These are phyloP conservation scores for Sebastes ruberrimus DNA, from an alignment of 2,797 vertebrate genomes.

Conservation along the genomic window DNA sequence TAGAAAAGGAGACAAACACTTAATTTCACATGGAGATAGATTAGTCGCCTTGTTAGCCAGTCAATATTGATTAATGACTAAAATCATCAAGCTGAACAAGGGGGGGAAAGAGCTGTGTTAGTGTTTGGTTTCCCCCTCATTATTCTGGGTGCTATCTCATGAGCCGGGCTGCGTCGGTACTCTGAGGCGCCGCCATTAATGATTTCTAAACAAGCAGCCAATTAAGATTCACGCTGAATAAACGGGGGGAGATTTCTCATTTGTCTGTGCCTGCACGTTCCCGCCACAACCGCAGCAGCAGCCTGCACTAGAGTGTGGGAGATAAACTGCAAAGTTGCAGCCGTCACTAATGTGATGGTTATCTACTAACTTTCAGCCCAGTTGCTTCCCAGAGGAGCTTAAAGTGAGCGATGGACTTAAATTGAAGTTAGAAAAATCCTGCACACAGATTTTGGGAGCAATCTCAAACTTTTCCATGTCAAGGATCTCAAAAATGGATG, in stretches of 20 bases:
- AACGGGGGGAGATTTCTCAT: constrained; percentile 18
- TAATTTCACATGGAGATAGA: constrained; percentile 23
- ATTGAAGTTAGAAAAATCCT: too few species aligned
- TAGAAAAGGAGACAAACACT: background rate
- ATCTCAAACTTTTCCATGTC: rapidly evolving
- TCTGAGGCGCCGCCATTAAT: constrained; percentile 20
- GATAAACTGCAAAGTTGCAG: constrained; percentile 12
- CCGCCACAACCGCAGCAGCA: constrained; percentile 3
- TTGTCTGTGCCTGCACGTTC: constrained; percentile 4
- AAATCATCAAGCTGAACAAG: background rate
- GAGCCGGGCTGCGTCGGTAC: constrained; percentile 3
- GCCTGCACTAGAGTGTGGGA: background rate
- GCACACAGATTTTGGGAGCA: too few species aligned
- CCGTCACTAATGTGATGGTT: constrained; percentile 4
- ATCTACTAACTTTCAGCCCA: background rate
- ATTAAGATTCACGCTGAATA: constrained; percentile 44
- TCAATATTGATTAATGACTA: constrained; percentile 26
- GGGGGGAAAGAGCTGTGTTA: background rate
- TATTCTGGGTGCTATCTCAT: constrained; percentile 24
- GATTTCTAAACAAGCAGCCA: constrained; percentile 44
- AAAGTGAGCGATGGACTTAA: too few species aligned
- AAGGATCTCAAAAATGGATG: rapidly evolving
- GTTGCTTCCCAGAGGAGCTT: too few species aligned
- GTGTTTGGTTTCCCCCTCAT: constrained; percentile 1
- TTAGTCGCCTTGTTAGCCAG: constrained; percentile 1